These are phyloP conservation scores for Mylabris phalerata DNA, from an alignment of 1,140 invertebrate genomes.

Conservation along the genomic window DNA sequence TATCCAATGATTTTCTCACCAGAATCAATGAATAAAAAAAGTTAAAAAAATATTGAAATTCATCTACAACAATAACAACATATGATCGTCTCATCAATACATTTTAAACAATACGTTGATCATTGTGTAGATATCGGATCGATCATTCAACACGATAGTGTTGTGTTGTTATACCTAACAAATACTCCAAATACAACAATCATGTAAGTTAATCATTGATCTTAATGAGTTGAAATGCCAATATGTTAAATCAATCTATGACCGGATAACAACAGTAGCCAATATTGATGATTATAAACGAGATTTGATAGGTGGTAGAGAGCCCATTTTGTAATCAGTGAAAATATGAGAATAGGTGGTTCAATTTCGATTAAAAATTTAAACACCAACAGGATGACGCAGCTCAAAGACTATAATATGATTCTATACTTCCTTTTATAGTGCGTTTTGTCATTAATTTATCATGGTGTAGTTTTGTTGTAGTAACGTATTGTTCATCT, in stretches of 20 bases:
- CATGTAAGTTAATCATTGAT: constrained; percentile 23
- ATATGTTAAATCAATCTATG: constrained; percentile 20
- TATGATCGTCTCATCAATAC: no score
- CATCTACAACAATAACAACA: no score
- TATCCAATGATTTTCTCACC: no score
- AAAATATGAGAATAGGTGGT: constrained; percentile 11
- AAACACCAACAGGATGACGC: constrained; percentile 23
- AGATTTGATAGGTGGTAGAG: constrained; percentile 18
- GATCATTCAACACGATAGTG: no score
- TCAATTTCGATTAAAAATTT: constrained; percentile 28
- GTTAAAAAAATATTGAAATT: no score
- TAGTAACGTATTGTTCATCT: constrained; percentile 25
- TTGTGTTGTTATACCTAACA: no score
- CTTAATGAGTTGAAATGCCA: constrained; percentile 26
- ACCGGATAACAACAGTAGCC: constrained; percentile 25
- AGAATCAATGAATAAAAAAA: no score
- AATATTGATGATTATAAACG: constrained; percentile 13
- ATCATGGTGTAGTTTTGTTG: constrained; percentile 25
- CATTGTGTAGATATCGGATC: no score
- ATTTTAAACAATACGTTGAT: no score
- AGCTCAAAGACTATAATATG: constrained; percentile 21
- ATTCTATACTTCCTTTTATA: constrained; percentile 22
- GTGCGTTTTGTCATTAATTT: constrained; percentile 29
- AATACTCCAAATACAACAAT: constrained; percentile 1
- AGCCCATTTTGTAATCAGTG: no score